Conservation (phyloP, 2,888 invertebrate genomes). For the Nephrotoma flavescens region DNA sequence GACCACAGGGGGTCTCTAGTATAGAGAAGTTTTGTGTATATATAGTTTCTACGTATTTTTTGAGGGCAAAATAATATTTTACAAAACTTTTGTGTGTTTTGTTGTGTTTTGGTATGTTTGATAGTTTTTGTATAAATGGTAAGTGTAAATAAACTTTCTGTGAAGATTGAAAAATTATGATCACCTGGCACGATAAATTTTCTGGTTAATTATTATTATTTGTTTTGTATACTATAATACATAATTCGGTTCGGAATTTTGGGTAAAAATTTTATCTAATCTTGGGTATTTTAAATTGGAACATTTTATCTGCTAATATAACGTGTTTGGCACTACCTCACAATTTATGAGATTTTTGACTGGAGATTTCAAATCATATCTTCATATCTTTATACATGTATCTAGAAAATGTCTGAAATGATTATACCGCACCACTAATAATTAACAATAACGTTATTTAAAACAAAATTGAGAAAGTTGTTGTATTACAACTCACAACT, state of each 20-base stretch:
- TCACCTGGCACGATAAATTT: not conserved
- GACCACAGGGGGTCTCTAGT: not conserved
- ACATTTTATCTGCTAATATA: not conserved
- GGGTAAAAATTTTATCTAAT: not conserved
- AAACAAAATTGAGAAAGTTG: not conserved
- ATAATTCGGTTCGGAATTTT: not conserved
- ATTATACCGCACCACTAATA: not conserved
- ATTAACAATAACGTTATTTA: not conserved
- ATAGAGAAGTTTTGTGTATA: not conserved
- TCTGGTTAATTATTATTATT: not conserved
- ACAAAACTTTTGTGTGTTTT: not conserved
- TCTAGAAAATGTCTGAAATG: not conserved
- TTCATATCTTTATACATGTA: not conserved
- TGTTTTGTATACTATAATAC: not conserved
- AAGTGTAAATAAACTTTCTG: not conserved
- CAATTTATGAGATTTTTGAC: not conserved
- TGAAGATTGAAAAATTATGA: not conserved
- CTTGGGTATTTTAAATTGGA: not conserved
- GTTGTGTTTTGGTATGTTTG: not conserved
- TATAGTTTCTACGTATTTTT: not conserved
- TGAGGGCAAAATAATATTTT: not conserved
- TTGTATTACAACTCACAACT: not conserved
- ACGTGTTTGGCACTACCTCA: not conserved
- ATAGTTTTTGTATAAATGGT: not conserved
- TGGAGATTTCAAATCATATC: not conserved